Evolutionary conservation across 2,797 vertebrate species (phyloP), one percentile per base, ranked within the genome.

Genomic region (Syndactyla subalaris): DNA sequence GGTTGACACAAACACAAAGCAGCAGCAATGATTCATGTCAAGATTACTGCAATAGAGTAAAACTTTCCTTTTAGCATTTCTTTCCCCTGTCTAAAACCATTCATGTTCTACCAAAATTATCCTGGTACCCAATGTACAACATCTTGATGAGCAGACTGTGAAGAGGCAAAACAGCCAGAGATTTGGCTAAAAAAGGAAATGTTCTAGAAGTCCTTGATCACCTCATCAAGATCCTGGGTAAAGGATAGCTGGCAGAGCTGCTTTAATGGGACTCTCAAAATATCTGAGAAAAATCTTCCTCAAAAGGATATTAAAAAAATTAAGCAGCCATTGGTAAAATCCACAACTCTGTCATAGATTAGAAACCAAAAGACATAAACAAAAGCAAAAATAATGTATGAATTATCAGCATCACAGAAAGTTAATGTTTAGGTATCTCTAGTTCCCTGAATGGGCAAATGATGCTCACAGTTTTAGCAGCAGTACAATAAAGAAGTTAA

Each of bases 141-240:
- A 46, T 65, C 72, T 85, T 74, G 65, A 80, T 72, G 65, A 89
- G 26, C 68, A 89, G 94, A 76, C 67, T 65, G 30, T 79, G 67
- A 93, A 88, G 73, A 95, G 30, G 57, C 17, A 77, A 88, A 95
- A 43, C 29, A 74, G 74, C 36, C 83, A 91, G 86, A 93, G 65
- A 80, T 77, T 54, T 92, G 43, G 76, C 85, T 94, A 91, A 93
- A 94, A 93, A 91, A 83, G 66, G 84, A 93, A 85, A 75, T 6
- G 18, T 85, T 82, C 92, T 92, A 68, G 84, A 91, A 93, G 55
- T 89, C 63, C 85, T 93, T 79, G 88, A 68, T 79, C 6, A 3
- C 77, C 61, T 93, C 54, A 75, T 94, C 54, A 80, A 85, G 78
- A 54, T n/a, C 59, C n/a, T 67, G 41, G 22, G 34, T 63, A 80